Evolutionary conservation across 37 sponge, comb jelly and placozoan genomes (phyloP), one percentile per base, ranked within the genome.

Genomic region (Diacarnus erythraeanus): DNA sequence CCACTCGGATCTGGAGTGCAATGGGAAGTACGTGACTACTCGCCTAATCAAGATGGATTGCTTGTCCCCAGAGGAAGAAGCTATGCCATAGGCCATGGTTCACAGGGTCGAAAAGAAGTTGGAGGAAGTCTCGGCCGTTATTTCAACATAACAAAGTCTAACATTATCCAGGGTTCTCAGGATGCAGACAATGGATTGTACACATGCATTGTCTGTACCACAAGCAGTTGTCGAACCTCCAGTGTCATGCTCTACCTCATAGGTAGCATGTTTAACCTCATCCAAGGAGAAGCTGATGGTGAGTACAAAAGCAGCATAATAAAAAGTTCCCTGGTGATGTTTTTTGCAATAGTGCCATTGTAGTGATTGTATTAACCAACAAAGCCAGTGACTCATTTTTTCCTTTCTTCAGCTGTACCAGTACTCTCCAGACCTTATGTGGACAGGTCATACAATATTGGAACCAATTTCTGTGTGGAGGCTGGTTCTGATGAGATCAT

Each of bases 381-480:
- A 47, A 47, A 15, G 12, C 51, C 6, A 12, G 12, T 47, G 51
- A 47, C 51, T 47, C 51, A 47, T 47, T 47, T 47, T 47, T 47
- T 47, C 51, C 12, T 15, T 47, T 47, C 12, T 47, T 47, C 12
- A 47, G 51, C 51, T 47, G 10, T 47, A 12, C 51, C 51, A 47
- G 12, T 12, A 15, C 6, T 15, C 10, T 15, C 51, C 12, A 12
- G 12, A 12, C 51, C 12, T 47, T n/a, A n/a, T n/a, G 12, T 12
- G 51, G 51, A 47, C 10, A 47, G 12, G 12, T 47, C 51, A 6
- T 63, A 63, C 18, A 6, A 27, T 27, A 25, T 63, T 63, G 64
- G 64, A 63, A 27, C 64, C 26, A 25, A 63, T 63, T 63, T 63
- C 31, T 63, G 64, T 63, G 64, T 63, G 64, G 31, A 63, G 26